A percentile compares a stretch with the other conserved stretches of the same genome.
Conservation (phyloP, 1,140 invertebrate genomes). For the Bombus turneri region DNA sequence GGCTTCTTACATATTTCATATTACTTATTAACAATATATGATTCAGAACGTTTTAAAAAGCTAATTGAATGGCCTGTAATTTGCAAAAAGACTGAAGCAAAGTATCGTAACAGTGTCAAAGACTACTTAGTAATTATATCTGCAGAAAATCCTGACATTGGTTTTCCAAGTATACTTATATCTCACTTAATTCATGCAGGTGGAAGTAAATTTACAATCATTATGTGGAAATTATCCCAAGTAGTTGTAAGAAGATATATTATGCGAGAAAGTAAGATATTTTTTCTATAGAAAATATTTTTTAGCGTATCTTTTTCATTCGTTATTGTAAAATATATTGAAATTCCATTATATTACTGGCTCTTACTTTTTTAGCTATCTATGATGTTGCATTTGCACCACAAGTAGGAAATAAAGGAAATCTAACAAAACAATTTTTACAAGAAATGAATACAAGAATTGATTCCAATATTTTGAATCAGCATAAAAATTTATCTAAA, state of each 20-base stretch:
- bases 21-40: slow-evolving; percentile 80
- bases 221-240: slow-evolving; percentile 76
- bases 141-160: slow-evolving; percentile 71
- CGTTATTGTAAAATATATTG: background rate
- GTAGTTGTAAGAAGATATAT: slow-evolving; percentile 68
- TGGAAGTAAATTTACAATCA: slow-evolving; percentile 71
- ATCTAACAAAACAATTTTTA: slow-evolving; percentile 62
- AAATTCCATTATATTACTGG: slow-evolving; percentile 20
- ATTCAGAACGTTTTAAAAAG: slow-evolving; percentile 78
- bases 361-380: slow-evolving; percentile 48
- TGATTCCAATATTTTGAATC: slow-evolving; percentile 31
- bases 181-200: slow-evolving; percentile 72
- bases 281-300: background rate
- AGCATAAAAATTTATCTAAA: slow-evolving; percentile 46
- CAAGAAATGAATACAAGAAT: slow-evolving; percentile 50
- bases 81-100: slow-evolving; percentile 81
- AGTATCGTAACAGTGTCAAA: slow-evolving; percentile 77
- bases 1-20: slow-evolving; percentile 82
- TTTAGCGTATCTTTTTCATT: slow-evolving; percentile 11
- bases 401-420: slow-evolving; percentile 47
- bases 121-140: slow-evolving; percentile 69
- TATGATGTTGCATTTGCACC: slow-evolving; percentile 53
- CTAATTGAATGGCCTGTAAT: slow-evolving; percentile 81
- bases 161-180: slow-evolving; percentile 69
- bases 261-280: slow-evolving; percentile 55